Percentiles rank a stretch among this genome's conserved stretches.
Conservation (phyloP, 1,140 invertebrate genomes). For the Drosophila carrolli region DNA sequence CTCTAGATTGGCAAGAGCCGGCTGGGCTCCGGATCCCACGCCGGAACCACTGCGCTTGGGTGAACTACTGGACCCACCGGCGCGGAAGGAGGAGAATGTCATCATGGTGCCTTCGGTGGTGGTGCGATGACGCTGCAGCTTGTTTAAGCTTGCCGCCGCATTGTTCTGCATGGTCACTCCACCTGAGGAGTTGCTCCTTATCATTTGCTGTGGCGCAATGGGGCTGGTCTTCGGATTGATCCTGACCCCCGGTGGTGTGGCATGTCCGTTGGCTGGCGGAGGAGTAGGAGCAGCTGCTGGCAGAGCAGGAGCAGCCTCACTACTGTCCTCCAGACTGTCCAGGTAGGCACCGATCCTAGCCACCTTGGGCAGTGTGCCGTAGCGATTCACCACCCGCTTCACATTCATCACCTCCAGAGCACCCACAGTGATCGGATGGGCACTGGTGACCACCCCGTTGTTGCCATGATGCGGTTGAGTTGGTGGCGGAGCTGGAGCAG, state of each 20-base stretch:
- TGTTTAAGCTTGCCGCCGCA: constrained; percentile 85
- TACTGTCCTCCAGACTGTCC: constrained; percentile 90
- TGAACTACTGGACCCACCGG: constrained; percentile 84
- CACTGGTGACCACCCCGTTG: constrained; percentile 19
- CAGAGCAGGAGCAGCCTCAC: constrained; percentile 20
- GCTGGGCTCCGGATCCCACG: constrained; percentile 66
- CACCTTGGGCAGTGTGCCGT: constrained; percentile 97
- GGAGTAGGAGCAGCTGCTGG: constrained; percentile 35
- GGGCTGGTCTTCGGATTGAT: constrained; percentile 85
- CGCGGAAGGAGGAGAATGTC: constrained; percentile 85
- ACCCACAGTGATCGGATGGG: constrained; percentile 88
- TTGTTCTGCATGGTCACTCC: constrained; percentile 88
- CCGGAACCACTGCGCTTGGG: constrained; percentile 85
- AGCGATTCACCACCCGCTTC: constrained; percentile 97
- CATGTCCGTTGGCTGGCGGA: constrained; percentile 62
- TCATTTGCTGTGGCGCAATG: constrained; percentile 88
- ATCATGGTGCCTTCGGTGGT: constrained; percentile 84
- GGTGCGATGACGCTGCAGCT: constrained; percentile 85
- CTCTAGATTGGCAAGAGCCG: constrained; percentile 91
- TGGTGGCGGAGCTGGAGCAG: constrained; percentile 67
- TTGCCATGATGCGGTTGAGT: constrained; percentile 33
- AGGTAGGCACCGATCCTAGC: constrained; percentile 97
- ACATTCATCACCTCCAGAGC: constrained; percentile 98
- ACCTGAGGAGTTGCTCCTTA: constrained; percentile 92
- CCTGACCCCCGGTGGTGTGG: constrained; percentile 39